A percentile compares a stretch with the other conserved stretches of the same genome.
These are phyloP conservation scores for Pteronura brasiliensis DNA, from an alignment of 2,113 vertebrate species.

Conservation along the genomic window DNA sequence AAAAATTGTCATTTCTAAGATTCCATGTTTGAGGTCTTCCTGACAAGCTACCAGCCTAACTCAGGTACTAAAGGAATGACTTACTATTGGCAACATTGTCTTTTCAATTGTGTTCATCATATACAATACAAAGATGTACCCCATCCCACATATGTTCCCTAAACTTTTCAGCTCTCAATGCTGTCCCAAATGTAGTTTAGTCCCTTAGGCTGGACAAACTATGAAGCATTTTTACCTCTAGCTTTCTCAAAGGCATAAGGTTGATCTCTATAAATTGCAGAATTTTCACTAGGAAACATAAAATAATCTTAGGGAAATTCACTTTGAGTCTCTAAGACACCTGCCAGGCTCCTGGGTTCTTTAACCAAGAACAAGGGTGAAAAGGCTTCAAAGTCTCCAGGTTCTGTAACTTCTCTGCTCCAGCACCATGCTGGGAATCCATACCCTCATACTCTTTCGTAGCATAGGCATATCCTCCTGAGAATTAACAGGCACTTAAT, in stretches of 20 bases:
- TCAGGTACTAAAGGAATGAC: not conserved
- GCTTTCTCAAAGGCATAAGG: not conserved
- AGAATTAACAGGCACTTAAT: not conserved
- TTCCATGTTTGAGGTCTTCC: not conserved
- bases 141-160: not conserved
- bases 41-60: not conserved
- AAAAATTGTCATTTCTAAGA: not conserved
- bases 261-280: not conserved
- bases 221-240: not conserved
- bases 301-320: not conserved
- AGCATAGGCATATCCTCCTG: not conserved
- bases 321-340: not conserved
- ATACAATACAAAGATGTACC: not conserved
- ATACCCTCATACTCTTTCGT: not conserved
- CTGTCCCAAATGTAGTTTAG: not conserved
- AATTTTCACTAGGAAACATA: not conserved
- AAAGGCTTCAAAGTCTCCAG: not conserved
- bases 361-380: not conserved
- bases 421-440: not conserved
- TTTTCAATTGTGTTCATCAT: not conserved
- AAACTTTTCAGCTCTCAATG: not conserved
- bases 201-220: not conserved
- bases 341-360: not conserved
- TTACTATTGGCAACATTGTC: not conserved
- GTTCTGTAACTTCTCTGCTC: not conserved